Evolutionary conservation across 2,797 vertebrate genomes (phyloP).

Genomic region (Anguilla pacifica): DNA sequence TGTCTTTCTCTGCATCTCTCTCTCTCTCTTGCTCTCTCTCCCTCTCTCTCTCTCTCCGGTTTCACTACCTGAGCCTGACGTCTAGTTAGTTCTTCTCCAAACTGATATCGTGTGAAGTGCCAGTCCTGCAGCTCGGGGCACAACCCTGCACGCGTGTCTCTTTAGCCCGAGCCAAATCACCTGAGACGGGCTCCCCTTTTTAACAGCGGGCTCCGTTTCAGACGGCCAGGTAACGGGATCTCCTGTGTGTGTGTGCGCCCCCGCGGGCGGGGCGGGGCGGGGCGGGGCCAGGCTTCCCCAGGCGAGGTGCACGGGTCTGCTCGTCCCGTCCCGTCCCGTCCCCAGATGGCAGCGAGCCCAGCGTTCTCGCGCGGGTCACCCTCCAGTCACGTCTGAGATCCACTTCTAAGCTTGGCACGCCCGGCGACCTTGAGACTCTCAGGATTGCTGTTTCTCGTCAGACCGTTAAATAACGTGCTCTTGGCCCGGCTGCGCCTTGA

Average conservation of each 20-base stretch:
- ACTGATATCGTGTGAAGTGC: slow-evolving; percentile 71
- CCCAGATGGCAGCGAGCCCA: slow-evolving; percentile 5
- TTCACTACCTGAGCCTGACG: slow-evolving; percentile 65
- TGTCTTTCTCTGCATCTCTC: background rate
- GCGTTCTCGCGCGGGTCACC: background rate
- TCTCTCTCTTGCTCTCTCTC: slow-evolving; percentile 34
- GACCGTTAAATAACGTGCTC: slow-evolving; percentile 22
- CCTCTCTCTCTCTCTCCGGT: slow-evolving; percentile 55
- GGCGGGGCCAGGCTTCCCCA: background rate
- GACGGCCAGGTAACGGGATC: slow-evolving; percentile 49
- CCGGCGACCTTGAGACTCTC: background rate
- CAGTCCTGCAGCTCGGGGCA: slow-evolving; percentile 62
- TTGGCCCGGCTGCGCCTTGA: slow-evolving; percentile 28
- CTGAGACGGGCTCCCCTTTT: slow-evolving; percentile 53
- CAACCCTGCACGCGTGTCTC: slow-evolving; percentile 59
- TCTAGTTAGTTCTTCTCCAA: slow-evolving; percentile 71
- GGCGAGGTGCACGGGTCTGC: background rate
- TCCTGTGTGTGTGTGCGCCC: slow-evolving; percentile 27
- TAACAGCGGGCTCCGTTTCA: slow-evolving; percentile 43
- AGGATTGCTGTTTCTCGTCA: background rate
- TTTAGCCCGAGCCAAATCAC: slow-evolving; percentile 57
- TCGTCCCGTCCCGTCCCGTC: background rate
- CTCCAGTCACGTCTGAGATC: slow-evolving; percentile 10
- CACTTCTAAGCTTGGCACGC: slow-evolving; percentile 6
- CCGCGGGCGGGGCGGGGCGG: slow-evolving; percentile 10